Evolutionary conservation across 1,140 invertebrate genomes (phyloP), one percentile per base, ranked within the genome.

Genomic region (Microplitis mediator): DNA sequence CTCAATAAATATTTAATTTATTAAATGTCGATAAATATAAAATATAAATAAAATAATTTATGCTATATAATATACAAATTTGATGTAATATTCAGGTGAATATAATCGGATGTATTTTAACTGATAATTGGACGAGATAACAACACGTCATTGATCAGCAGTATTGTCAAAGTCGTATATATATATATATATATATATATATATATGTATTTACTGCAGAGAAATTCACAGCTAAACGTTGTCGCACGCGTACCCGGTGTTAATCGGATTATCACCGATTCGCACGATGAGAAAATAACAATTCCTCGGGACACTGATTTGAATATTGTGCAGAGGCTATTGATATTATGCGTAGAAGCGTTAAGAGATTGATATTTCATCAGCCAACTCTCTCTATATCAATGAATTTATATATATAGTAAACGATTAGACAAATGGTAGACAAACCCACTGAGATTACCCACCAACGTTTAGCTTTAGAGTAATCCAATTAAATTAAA

Each of bases 341-440:
- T 54, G 52, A 54, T n/a, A 16, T 54, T n/a, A 16, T 54, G 52
- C 52, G 52, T 54, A n/a, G 52, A 54, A 54, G 52, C 52, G 52
- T 54, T 54, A 54, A 54, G 52, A 54, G 52, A 54, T n/a, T 54
- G 52, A 54, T 54, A 54, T 54, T 54, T 54, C 45, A 50, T 50
- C 13, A 13, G 6, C 6, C 52, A 11, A n/a, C n/a, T 54, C 11
- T 54, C 52, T 54, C 13, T 54, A 14, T n/a, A 54, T 5, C 4
- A 23, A 4, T 64, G 34, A 36, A 64, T 8, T 62, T 14, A 60
- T 13, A 36, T 0, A 23, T 23, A 23, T 23, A 23, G 23, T 23
- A 13, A 64, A 14, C 2, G 11, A 36, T 39, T 23, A 35, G 23
- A 16, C 13, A 54, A 13, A 54, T 5, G 14, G 16, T 3, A 16